Evolutionary conservation across 1,140 invertebrate genomes (phyloP).

Genomic region (Bombus soroeensis): DNA sequence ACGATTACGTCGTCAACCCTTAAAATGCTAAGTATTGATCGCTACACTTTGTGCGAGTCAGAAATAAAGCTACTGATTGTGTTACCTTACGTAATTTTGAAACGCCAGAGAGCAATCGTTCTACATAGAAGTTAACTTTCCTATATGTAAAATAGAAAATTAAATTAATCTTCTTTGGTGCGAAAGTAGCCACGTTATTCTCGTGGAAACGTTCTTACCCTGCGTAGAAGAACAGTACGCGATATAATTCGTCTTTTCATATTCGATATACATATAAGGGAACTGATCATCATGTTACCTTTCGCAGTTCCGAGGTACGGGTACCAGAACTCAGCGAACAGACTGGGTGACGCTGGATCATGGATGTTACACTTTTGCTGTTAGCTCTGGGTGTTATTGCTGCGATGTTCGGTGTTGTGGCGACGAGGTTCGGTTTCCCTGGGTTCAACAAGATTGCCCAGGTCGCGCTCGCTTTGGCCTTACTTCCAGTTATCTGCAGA

Average conservation of each 20-base stretch:
- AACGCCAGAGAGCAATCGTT: background rate
- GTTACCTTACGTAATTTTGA: slow-evolving; percentile 31
- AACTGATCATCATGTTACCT: background rate
- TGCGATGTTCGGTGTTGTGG: slow-evolving; percentile 84
- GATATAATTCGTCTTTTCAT: background rate
- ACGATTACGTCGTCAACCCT: background rate
- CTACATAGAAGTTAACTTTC: background rate
- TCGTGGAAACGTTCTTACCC: background rate
- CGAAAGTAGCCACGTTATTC: background rate
- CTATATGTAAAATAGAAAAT: background rate
- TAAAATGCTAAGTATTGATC: slow-evolving; percentile 44
- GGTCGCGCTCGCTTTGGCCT: slow-evolving; percentile 81
- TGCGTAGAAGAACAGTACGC: too few relatives aligned
- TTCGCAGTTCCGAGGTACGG: slow-evolving; percentile 20
- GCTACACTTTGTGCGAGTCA: background rate
- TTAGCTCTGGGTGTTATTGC: slow-evolving; percentile 83
- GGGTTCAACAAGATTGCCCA: slow-evolving; percentile 83
- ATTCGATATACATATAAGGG: background rate
- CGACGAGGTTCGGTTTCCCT: slow-evolving; percentile 82
- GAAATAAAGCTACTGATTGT: slow-evolving; percentile 30
- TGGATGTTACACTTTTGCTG: slow-evolving; percentile 76
- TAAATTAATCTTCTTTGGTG: background rate
- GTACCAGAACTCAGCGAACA: background rate
- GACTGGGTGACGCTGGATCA: slow-evolving; percentile 49
- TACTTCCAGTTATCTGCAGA: slow-evolving; percentile 83